Evolutionary conservation across 2,113 vertebrate species (phyloP), one percentile per base, ranked within the genome.

Genomic region (Glaucidium brasilianum): DNA sequence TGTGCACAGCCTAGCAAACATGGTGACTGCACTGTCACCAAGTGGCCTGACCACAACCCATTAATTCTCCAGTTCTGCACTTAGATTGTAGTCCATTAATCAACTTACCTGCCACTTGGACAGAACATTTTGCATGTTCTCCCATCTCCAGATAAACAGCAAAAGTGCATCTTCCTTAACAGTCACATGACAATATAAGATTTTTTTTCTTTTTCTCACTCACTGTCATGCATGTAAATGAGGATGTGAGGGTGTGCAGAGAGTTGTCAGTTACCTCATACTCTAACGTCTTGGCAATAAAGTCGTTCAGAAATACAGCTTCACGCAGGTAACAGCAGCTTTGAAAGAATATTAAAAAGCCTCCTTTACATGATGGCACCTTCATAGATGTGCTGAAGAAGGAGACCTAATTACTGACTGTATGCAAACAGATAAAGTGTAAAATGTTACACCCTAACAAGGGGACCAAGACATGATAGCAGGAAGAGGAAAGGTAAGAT

Each of bases 21-120:
- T 2, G 27, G 6, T 4, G 35, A 9, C 41, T 27, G 20, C 39
- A 22, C 4, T 0, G 8, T 9, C 2, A 0, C 32, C 63, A 35
- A 35, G 34, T 11, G 35, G 25, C n/a, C 50, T 35, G 37, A 39
- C 41, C 47, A 52, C 34, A 95, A 11, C 10, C n/a, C 72, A 9
- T 32, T 49, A 68, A 64, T 58, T 29, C 3, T 1, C 32, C 3
- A 3, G 29, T 35, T 62, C 34, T 64, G 39, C 4, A 1, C 43
- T 52, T 41, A 20, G 20, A 15, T 1, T 4, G n/a, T 3, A 68
- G 37, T 12, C 25, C 32, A 41, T 49, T 52, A 49, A 86, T 30
- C 52, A 74, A 20, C 25, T 71, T 43, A 84, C 23, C 49, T 75
- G 41, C 18, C 56, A 67, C 27, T 6, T 49, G 43, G 8, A n/a